Evolutionary conservation across 2,797 vertebrate genomes (phyloP).

Genomic region (Chelon labrosus): DNA sequence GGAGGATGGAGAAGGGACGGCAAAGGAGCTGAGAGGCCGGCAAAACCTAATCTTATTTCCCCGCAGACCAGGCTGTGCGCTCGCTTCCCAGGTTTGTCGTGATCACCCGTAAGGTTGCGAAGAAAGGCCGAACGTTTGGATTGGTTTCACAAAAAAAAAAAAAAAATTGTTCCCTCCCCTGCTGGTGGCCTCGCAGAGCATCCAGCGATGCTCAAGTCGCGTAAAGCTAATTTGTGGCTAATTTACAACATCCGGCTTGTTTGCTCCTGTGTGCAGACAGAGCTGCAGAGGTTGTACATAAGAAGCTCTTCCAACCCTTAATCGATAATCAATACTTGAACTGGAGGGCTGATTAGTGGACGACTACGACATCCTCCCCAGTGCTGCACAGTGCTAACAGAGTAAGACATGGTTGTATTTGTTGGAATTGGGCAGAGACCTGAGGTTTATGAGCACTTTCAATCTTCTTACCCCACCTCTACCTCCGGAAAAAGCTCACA

Average conservation of each 20-base stretch:
- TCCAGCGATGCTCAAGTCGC: constrained; percentile 16
- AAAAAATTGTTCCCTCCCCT: constrained; percentile 16
- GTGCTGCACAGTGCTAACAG: constrained; percentile 73
- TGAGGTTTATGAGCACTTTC: constrained; percentile 76
- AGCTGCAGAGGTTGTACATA: constrained; percentile 52
- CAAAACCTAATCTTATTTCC: neutral
- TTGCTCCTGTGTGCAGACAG: constrained; percentile 27
- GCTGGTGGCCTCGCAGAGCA: constrained; percentile 34
- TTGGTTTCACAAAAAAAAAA: neutral
- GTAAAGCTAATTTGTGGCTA: constrained; percentile 47
- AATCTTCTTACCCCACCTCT: constrained; percentile 53
- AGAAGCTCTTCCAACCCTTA: constrained; percentile 29
- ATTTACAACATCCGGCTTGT: constrained; percentile 31
- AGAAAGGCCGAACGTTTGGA: constrained; percentile 4
- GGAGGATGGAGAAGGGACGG: constrained; percentile 22
- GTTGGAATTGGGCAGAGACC: constrained; percentile 74
- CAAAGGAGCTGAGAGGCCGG: constrained; percentile 31
- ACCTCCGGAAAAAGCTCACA: constrained; percentile 40
- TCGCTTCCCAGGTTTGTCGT: constrained; percentile 21
- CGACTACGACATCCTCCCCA: constrained; percentile 22
- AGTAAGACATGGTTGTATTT: constrained; percentile 71
- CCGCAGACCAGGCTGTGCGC: constrained; percentile 1
- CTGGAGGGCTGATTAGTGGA: constrained; percentile 35
- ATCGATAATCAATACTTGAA: constrained; percentile 7
- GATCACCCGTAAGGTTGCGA: constrained; percentile 7